These are phyloP conservation scores for Oscheius sp. DNA, from an alignment of 2,888 invertebrate species.

Conservation along the genomic window DNA sequence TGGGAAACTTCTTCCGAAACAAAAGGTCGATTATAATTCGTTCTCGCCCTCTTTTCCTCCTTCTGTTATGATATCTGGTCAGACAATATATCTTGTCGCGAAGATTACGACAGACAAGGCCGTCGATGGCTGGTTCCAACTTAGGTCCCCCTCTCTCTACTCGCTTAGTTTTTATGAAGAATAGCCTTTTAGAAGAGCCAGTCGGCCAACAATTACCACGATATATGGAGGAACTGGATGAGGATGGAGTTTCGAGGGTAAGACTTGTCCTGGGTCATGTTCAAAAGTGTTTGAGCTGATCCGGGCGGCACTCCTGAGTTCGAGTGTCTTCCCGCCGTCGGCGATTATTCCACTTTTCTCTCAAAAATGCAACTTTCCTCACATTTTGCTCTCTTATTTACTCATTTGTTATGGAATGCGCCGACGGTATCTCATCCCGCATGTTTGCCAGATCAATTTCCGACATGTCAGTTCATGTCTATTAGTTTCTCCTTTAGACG, in stretches of 20 bases:
- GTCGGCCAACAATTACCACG: not conserved
- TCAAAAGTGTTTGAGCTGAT: conserved; percentile 3
- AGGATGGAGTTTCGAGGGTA: conserved; percentile 22
- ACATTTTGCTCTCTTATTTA: not conserved
- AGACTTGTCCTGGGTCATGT: conserved; percentile 1
- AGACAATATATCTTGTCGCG: conserved; percentile 21
- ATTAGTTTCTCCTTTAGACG: conserved; percentile 17
- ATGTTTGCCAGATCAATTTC: conserved; percentile 23
- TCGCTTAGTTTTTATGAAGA: not conserved
- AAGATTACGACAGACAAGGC: conserved; percentile 20
- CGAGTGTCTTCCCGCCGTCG: conserved; percentile 17
- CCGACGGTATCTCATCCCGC: conserved; percentile 20
- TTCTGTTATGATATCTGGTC: not conserved
- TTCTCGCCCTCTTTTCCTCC: not conserved
- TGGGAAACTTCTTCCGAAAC: too few species aligned
- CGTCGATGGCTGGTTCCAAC: conserved; percentile 9
- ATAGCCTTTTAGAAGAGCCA: conserved; percentile 1
- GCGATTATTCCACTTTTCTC: conserved; percentile 18
- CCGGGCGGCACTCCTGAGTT: conserved; percentile 21
- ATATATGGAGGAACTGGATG: conserved; percentile 24
- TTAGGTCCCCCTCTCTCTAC: not conserved
- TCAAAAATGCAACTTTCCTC: not conserved
- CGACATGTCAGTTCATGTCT: not conserved
- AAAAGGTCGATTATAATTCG: too few species aligned
- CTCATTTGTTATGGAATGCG: conserved; percentile 1